A percentile compares a stretch with the other conserved stretches of the same genome.
phyloP scores from a whole-genome alignment of 2,113 vertebrate species.

The Ciconia maguari region DNA sequence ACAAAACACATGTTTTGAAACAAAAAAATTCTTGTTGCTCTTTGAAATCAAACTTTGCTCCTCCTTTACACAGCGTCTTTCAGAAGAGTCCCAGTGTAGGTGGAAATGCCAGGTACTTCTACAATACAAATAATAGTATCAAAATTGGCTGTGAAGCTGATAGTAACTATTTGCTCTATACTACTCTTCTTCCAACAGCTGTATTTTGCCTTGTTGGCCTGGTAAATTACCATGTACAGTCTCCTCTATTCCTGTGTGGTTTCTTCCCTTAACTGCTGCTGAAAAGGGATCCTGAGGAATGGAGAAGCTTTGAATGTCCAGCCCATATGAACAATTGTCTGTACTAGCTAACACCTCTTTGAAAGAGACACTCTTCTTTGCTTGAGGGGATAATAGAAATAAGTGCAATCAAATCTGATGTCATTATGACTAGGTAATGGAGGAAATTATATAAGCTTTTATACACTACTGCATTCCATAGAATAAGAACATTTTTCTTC shows the following conservation, averaged over 20 bases:
- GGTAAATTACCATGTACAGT: background rate
- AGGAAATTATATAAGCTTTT: background rate
- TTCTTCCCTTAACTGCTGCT: background rate
- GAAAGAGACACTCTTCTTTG: background rate
- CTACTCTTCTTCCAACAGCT: background rate
- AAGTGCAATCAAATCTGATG: background rate
- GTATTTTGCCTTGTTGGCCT: background rate
- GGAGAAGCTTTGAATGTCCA: background rate
- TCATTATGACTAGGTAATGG: background rate
- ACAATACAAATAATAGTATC: background rate
- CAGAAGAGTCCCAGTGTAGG: background rate
- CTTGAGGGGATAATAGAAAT: background rate
- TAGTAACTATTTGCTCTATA: background rate
- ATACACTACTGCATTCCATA: background rate
- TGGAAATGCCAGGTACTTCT: background rate
- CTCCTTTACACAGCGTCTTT: background rate
- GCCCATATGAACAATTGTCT: background rate
- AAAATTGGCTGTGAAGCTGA: background rate
- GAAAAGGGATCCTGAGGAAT: background rate
- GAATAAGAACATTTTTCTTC: background rate
- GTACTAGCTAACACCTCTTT: background rate
- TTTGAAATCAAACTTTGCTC: background rate
- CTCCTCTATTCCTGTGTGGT: background rate
- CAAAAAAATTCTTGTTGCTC: background rate
- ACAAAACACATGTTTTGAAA: background rate